Conservation (phyloP, 1,140 invertebrate genomes). For the Rhizoglyphus robini region DNA sequence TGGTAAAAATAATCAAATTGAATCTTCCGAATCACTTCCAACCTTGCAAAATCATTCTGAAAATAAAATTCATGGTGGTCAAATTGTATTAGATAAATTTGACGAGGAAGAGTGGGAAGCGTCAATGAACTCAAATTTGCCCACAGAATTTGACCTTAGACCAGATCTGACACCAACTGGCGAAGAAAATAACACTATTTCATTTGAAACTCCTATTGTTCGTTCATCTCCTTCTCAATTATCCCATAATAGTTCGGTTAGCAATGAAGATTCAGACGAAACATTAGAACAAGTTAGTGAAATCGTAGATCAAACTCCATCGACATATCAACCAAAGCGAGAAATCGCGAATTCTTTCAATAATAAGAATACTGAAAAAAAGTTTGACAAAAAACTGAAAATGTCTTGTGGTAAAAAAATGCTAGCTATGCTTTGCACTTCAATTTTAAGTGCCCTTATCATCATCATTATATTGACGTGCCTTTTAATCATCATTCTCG, state of each 20-base stretch:
- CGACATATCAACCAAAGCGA: not conserved
- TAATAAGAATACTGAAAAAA: not conserved
- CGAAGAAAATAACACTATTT: constrained; percentile 14
- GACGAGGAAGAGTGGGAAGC: constrained; percentile 22
- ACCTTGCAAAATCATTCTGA: not conserved
- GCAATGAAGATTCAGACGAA: not conserved
- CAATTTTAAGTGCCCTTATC: constrained; percentile 36
- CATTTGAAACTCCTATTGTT: constrained; percentile 21
- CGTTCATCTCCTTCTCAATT: constrained; percentile 19
- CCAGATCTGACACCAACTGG: constrained; percentile 23
- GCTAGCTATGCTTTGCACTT: constrained; percentile 9
- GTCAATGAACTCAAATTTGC: constrained; percentile 12
- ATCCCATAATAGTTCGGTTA: not conserved
- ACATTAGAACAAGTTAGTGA: constrained; percentile 18
- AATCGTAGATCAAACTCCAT: constrained; percentile 10
- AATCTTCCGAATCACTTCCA: not conserved
- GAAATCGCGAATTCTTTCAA: not conserved
- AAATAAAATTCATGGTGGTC: not conserved
- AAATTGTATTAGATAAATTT: constrained; percentile 11
- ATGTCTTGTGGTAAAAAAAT: constrained; percentile 1
- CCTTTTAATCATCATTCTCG: constrained; percentile 32
- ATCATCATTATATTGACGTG: constrained; percentile 30
- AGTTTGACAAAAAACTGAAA: not conserved
- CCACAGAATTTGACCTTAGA: constrained; percentile 21
- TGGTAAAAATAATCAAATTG: not conserved